Base-by-base conservation (phyloP, 1,140 invertebrate genomes). In the Pachypeltis micranthus region DNA sequence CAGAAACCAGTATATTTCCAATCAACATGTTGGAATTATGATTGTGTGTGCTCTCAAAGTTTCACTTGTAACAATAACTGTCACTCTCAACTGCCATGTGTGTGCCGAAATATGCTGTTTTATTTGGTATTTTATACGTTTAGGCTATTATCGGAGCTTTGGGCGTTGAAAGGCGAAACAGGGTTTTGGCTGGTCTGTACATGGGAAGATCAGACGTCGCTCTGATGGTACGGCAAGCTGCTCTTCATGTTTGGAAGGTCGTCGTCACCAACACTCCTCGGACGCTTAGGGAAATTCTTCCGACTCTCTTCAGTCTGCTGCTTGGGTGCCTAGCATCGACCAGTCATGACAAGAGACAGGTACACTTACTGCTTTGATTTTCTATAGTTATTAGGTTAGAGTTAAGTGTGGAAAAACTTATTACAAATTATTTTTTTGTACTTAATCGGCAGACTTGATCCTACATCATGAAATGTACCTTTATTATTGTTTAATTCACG, bases 181-280 rank as follows among this genome's bases (percentile, higher is more conserved):
- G 93, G 31, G 94, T 99, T 2, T 74, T 99, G 25, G 92, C 95
- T 39, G 95, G 95, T 10, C 76, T 99, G 19, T 99, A 99, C 71
- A 97, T 99, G 92, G 93, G 93, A 26, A 78, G 97, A 27, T 96
- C 92, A 34, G 97, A 99, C 73, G 93, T 97, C 2, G 92, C 94
- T 2, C 74, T 98, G 19, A 90, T 96, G 85, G 97, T 99, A 1
- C 80, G 96, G 0, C 96, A 99, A 78, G 92, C 96, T 0, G 93
- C 95, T 2, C 80, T 98, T 12, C 96, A 98, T 73, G 94, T 98
- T 0, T 98, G 95, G 96, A 98, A 98, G 78, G 82, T 86, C 1
- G 92, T 98, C 4, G 94, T 98, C 0, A 92, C 92, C 0, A 97
- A 98, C 73, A 98, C 94, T 0, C 96, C 96, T 0, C 82, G 91